Percentiles rank a stretch among this genome's conserved stretches.
Conservation (phyloP, 2,888 invertebrate genomes). For the Parthenolecanium corni region DNA sequence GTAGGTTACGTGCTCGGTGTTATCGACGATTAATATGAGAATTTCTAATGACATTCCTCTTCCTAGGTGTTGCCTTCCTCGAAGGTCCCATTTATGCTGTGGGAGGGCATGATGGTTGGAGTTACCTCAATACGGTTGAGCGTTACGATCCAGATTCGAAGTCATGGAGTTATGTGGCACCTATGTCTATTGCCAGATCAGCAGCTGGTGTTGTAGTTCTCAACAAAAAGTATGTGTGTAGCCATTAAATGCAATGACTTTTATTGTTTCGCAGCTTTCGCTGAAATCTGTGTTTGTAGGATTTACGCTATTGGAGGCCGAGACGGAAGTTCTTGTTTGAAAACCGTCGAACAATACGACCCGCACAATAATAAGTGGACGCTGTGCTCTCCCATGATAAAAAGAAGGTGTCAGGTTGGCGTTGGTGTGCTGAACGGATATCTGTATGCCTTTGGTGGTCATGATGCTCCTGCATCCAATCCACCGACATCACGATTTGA, state of each 20-base stretch:
- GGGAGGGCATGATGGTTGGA: constrained; percentile 93
- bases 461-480: constrained; percentile 83
- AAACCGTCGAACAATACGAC: constrained; percentile 71
- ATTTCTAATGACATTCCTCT: neutral
- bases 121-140: constrained; percentile 86
- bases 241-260: too few relatives aligned
- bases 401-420: constrained; percentile 77
- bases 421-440: constrained; percentile 79
- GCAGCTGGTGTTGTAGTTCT: constrained; percentile 85
- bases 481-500: constrained; percentile 70
- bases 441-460: constrained; percentile 84
- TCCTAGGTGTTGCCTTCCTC: constrained; percentile 53
- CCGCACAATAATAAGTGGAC: constrained; percentile 71
- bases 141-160: constrained; percentile 80
- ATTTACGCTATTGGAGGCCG: constrained; percentile 87
- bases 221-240: constrained; percentile 50
- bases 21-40: neutral
- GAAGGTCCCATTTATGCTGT: constrained; percentile 83
- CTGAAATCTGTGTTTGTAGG: constrained; percentile 39
- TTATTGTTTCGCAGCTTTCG: neutral
- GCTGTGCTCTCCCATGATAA: constrained; percentile 73
- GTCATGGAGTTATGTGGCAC: constrained; percentile 79
- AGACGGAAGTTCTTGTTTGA: constrained; percentile 80
- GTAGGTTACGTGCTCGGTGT: neutral
- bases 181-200: constrained; percentile 78